Evolutionary conservation across 2,113 vertebrate species (phyloP), one percentile per base, ranked within the genome.

Genomic region (Dromaius novaehollandiae): DNA sequence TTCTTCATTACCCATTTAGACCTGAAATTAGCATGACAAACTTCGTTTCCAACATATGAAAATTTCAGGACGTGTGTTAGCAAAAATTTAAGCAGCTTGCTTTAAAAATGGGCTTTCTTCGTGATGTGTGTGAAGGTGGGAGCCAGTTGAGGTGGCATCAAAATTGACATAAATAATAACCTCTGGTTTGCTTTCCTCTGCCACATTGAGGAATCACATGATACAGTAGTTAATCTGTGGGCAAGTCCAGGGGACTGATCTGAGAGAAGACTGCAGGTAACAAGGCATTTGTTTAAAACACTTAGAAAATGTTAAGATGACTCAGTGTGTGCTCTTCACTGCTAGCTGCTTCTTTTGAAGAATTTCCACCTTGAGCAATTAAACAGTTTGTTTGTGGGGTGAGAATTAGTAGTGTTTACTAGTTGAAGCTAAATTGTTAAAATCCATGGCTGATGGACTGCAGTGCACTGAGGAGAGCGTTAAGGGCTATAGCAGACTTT

Each of bases 351-450:
- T 30, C 50, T 84, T 90, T 53, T 60, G 22, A 79, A 34, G n/a
- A 68, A 25, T 86, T 61, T 56, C 32, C 5, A 82, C 21, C 42
- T 25, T 51, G 26, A 55, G 24, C 34, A 50, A 9, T 13, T 2
- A 2, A 36, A 20, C 48, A 25, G 30, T 20, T 71, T 70, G 82
- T 77, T 19, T 2, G 6, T 4, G 30, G 18, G 2, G 0, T 3
- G 58, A 34, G 12, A 58, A n/a, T 65, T 12, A 36, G n/a, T 77
- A 21, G 7, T 4, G 1, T 36, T 77, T 82, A 38, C 3, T 7
- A 40, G 25, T 26, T 66, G 24, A 78, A 66, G 0, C 1, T 60
- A 46, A 19, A 6, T 63, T 11, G 34, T 88, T 21, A 82, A 66
- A 25, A 32, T 65, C 16, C 20, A 16, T 48, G 77, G 48, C 44